phyloP scores from a whole-genome alignment of 2,888 invertebrate species.

The Nymphalis c-album region DNA sequence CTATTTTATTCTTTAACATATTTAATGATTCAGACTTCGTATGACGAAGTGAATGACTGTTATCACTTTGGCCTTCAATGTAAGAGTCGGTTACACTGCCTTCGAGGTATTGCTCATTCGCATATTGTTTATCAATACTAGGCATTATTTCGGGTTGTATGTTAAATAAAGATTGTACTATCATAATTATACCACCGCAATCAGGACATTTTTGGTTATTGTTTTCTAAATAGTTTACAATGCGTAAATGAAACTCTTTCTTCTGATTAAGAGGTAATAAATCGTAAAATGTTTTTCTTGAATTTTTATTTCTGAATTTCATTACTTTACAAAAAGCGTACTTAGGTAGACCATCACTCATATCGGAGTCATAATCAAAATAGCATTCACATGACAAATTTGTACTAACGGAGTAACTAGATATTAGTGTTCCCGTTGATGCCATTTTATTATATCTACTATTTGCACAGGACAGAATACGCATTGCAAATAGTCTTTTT shows the following conservation, averaged over 20 bases:
- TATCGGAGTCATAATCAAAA: slow-evolving; percentile 64
- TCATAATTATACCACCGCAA: slow-evolving; percentile 71
- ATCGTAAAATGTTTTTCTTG: slow-evolving; percentile 79
- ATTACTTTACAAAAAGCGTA: slow-evolving; percentile 82
- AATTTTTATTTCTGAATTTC: slow-evolving; percentile 77
- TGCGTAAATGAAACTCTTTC: slow-evolving; percentile 78
- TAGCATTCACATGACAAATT: slow-evolving; percentile 62
- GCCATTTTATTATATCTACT: slow-evolving; percentile 44
- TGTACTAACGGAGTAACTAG: slow-evolving; percentile 38
- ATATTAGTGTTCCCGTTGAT: slow-evolving; percentile 40
- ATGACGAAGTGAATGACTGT: slow-evolving; percentile 25
- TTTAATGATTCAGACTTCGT: slow-evolving; percentile 38
- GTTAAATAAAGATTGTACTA: slow-evolving; percentile 57
- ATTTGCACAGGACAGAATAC: slow-evolving; percentile 79
- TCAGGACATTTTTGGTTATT: slow-evolving; percentile 74
- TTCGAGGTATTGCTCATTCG: slow-evolving; percentile 19
- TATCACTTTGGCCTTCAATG: slow-evolving; percentile 29
- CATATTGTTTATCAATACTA: slow-evolving; percentile 22
- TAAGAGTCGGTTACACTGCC: slow-evolving; percentile 22
- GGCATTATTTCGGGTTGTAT: slow-evolving; percentile 35
- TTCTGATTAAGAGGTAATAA: slow-evolving; percentile 78
- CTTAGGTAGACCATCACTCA: slow-evolving; percentile 64
- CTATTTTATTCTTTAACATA: slow-evolving; percentile 17
- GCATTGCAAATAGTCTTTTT: slow-evolving; percentile 78
- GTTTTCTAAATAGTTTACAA: slow-evolving; percentile 74